Evolutionary conservation across 1,140 invertebrate genomes (phyloP).

Genomic region (Drusus annulatus): DNA sequence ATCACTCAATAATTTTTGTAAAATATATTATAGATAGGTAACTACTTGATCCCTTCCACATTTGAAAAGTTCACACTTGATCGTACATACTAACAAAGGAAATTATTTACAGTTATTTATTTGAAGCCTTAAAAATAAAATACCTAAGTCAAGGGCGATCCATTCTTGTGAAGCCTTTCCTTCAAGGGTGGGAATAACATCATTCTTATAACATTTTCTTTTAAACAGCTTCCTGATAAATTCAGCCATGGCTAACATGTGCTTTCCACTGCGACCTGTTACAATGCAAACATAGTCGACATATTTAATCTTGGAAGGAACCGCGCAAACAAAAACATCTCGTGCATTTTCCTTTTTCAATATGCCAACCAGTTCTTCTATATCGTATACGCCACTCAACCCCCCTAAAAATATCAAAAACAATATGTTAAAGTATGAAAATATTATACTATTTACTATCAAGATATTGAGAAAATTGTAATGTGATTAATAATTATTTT

Average conservation of each 20-base stretch:
- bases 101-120: background rate
- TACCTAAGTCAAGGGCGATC: constrained; percentile 93
- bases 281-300: constrained; percentile 87
- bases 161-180: constrained; percentile 84
- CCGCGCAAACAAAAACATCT: constrained; percentile 85
- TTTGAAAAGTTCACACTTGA: too few relatives aligned
- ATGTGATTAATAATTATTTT: too few relatives aligned
- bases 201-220: constrained; percentile 76
- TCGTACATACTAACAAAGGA: too few relatives aligned
- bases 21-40: too few relatives aligned
- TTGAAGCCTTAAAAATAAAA: constrained; percentile 28
- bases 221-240: constrained; percentile 88
- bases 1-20: too few relatives aligned
- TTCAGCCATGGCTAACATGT: constrained; percentile 82
- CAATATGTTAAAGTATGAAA: background rate
- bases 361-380: constrained; percentile 87
- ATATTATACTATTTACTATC: too few relatives aligned
- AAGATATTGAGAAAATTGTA: too few relatives aligned
- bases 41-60: too few relatives aligned
- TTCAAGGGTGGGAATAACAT: constrained; percentile 83
- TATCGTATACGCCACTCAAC: constrained; percentile 84
- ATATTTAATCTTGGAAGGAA: constrained; percentile 84
- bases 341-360: constrained; percentile 83
- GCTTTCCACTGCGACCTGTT: constrained; percentile 80
- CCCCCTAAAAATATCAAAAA: constrained; percentile 75